These are phyloP conservation scores for Protula sp. DNA, from an alignment of 2,888 invertebrate genomes.

Conservation along the genomic window DNA sequence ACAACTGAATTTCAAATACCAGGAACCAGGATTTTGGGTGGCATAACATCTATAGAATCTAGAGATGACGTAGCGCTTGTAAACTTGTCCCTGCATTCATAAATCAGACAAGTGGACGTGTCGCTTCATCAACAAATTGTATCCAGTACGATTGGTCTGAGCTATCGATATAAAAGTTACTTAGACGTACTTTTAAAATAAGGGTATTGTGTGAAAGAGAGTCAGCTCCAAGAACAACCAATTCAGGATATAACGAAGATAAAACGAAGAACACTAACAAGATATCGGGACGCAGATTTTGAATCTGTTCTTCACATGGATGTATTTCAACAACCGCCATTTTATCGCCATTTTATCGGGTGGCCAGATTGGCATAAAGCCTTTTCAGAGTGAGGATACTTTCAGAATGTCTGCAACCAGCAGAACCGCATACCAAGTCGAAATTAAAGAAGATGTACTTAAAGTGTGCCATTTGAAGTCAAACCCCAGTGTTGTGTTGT, in stretches of 20 bases:
- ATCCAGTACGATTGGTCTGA: neutral
- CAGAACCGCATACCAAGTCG: neutral
- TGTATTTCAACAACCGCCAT: neutral
- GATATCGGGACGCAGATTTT: neutral
- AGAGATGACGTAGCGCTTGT: neutral
- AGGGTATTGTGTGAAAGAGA: neutral
- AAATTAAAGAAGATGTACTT: conserved; percentile 1
- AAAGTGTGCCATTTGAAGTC: conserved; percentile 1
- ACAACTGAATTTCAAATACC: conserved; percentile 1
- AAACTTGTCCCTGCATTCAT: neutral
- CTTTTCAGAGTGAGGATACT: neutral
- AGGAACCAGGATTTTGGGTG: neutral
- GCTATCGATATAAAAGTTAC: neutral
- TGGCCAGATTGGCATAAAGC: neutral
- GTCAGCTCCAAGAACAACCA: neutral
- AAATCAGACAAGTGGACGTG: conserved; percentile 3
- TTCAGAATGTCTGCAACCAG: neutral
- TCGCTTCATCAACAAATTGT: conserved; percentile 1
- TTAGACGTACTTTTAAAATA: neutral
- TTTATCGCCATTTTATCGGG: neutral
- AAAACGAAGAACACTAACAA: neutral
- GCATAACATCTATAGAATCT: neutral
- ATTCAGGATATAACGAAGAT: neutral
- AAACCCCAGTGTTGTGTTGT: neutral
- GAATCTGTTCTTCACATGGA: neutral